Base-by-base conservation (phyloP, 2,888 invertebrate genomes). In the Sepioteuthis lessoniana region DNA sequence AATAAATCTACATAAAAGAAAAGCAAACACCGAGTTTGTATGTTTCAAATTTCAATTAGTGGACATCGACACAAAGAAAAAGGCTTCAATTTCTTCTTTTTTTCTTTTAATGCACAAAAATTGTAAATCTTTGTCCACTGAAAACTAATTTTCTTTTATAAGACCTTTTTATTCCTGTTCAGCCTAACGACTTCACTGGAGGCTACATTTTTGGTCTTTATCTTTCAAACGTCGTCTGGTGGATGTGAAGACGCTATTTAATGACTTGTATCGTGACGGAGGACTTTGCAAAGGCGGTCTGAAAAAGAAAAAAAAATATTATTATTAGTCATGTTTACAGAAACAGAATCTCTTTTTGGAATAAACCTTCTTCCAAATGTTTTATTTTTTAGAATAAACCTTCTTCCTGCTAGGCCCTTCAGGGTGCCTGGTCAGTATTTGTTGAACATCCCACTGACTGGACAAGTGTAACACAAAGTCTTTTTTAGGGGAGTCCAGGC, bases 231-330 rank as follows among this genome's bases (percentile, higher is more conserved):
- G 91, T 25, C 91, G 42, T 91, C 13, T 91, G 28, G 91, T 42
- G 42, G 91, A 91, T 42, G 91, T 42, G 42, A 91, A 91, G 42
- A 91, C 38, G 42, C 28, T 91, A 25, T 91, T 91, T 8, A 91
- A n/a, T 3, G 91, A 91, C 16, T 91, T 91, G 13, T 91, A 16
- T 8, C 38, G 38, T 25, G 25, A 25, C 28, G 91, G 91, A 31
- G 91, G 91, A 76, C 76, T 76, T 76, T 76, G n/a, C 13, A n/a
- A n/a, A 76, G 76, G n/a, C n/a, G n/a, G 13, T 35, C 76, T 76
- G 76, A 76, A 76, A 76, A 76, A n/a, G 16, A 0, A n/a, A 16
- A 76, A n/a, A 76, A 55, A 55, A 25, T 21, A 55, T 8, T 47
- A 47, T 47, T 21, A 8, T 55, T 50, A 50, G 16, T 19, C 19